Base-by-base conservation (phyloP, 2,113 vertebrate species). In the Ginglymostoma cirratum region DNA sequence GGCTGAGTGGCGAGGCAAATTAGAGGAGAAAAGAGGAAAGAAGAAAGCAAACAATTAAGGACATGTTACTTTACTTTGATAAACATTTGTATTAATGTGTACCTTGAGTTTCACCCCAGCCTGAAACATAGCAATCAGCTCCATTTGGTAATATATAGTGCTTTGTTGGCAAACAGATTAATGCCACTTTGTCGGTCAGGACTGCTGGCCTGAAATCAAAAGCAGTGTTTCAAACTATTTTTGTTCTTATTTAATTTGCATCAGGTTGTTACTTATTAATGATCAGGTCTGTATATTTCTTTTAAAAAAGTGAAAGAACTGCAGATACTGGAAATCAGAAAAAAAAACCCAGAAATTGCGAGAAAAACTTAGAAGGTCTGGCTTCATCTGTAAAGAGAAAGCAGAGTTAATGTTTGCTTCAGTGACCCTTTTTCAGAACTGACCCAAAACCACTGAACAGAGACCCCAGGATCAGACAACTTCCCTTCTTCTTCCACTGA, bases 81-180 rank as follows among this genome's bases (percentile, higher is more conserved):
- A 52, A 14, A 72, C 14, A 48, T 30, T 94, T 66, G 21, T 42
- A 30, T 61, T 61, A 61, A 66, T 66, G 3, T 69, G 66, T 96
- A 99, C 99, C 98, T 98, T 97, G 96, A 95, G 99, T 99, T 0
- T 99, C 99, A 0, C 99, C 99, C 99, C 99, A 99, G 87, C 99
- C 99, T 0, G 99, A 99, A 86, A 99, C 98, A 42, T 98, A 99
- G 93, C 99, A 99, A 85, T 98, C 97, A 0, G 98, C 98, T 96
- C 97, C 97, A 96, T 97, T 98, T 42, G 98, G 97, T 21, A 99
- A 98, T 45, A 98, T 96, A 1, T 97, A 97, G 94, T 99, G 97
- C 94, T 97, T 96, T 7, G 98, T 95, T 27, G 99, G 99, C 96
- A 99, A 97, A 96, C 99, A 99, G 10, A 96, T 97, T 0, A 98